Base-by-base conservation (phyloP, 1,140 invertebrate species). In the Chrysopa pallens region DNA sequence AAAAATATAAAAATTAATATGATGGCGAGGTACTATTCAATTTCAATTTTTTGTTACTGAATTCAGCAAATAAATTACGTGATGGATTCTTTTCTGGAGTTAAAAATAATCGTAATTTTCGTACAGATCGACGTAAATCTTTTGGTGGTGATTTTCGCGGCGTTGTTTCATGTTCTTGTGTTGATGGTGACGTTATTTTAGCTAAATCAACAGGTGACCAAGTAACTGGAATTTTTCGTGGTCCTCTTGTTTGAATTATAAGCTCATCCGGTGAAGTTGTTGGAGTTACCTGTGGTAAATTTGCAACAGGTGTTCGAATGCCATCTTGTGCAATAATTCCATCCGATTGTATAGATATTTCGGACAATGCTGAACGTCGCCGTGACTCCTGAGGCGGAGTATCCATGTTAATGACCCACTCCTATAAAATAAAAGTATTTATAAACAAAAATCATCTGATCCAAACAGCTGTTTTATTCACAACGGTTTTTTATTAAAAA, bases 61-160 rank as follows among this genome's bases (percentile, higher is more conserved):
- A 23, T 23, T 23, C 17, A 23, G 17, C 17, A 23, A 23, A 42
- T 35, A 50, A 46, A 27, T 27, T 36, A 27, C 17, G 14, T 12
- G 44, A 44, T 14, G 47, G 39, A 39, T 40, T 46, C 42, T 47
- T 45, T 4, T 17, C 48, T 5, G 51, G 51, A 38, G 49, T 53
- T 39, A 53, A 38, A 35, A 45, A 48, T 12, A 53, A 43, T 33
- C 51, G 14, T 23, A 23, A 23, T 46, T 49, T 46, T 36, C 48
- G 38, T 23, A 53, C 36, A 42, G 45, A 48, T 8, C 48, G 41
- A 28, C 48, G 48, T n/a, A 48, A 40, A 39, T 49, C 48, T 7
- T 37, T 12, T 8, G 39, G 44, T 13, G 39, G 35, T 31, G 29
- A 35, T 35, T 46, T 45, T 12, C 46, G 44, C 6, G 50, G 48